Evolutionary conservation across 2,888 invertebrate species (phyloP).

Genomic region (Gisinianus flammeolus): DNA sequence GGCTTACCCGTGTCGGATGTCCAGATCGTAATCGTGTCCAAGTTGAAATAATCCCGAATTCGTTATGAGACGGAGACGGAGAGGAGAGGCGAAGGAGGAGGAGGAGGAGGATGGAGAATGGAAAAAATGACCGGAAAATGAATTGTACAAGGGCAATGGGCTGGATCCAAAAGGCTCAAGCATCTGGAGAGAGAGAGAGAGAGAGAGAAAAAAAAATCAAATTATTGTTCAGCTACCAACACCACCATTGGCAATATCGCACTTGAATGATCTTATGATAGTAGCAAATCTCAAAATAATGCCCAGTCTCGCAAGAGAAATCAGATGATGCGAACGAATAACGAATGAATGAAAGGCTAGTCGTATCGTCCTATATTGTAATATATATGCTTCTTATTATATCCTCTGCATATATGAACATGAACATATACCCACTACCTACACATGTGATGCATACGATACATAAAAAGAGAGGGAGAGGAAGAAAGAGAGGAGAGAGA

Average conservation of each 20-base stretch:
- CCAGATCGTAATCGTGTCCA: slow-evolving; percentile 6
- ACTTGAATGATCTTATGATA: slow-evolving; percentile 42
- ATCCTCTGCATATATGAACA: neutral
- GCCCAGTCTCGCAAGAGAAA: slow-evolving; percentile 37
- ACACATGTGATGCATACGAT: neutral
- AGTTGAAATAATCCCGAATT: neutral
- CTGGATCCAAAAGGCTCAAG: slow-evolving; percentile 21
- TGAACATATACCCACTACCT: too few species aligned
- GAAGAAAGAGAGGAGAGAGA: neutral
- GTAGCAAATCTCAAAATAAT: slow-evolving; percentile 42
- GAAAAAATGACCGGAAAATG: slow-evolving; percentile 34
- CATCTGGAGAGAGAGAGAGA: slow-evolving; percentile 26
- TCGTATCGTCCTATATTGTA: neutral
- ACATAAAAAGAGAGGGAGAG: neutral
- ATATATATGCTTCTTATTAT: neutral
- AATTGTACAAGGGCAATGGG: slow-evolving; percentile 14
- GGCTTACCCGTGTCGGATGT: neutral
- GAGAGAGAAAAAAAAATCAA: slow-evolving; percentile 27
- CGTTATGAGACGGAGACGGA: neutral
- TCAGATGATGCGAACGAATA: slow-evolving; percentile 30
- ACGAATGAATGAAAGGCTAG: neutral
- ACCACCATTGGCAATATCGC: slow-evolving; percentile 39
- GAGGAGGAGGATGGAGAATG: neutral
- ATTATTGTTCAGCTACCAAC: slow-evolving; percentile 32
- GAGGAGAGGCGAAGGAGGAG: slow-evolving; percentile 1